Evolutionary conservation across 2,797 vertebrate species (phyloP).

Genomic region (Falco biarmicus): DNA sequence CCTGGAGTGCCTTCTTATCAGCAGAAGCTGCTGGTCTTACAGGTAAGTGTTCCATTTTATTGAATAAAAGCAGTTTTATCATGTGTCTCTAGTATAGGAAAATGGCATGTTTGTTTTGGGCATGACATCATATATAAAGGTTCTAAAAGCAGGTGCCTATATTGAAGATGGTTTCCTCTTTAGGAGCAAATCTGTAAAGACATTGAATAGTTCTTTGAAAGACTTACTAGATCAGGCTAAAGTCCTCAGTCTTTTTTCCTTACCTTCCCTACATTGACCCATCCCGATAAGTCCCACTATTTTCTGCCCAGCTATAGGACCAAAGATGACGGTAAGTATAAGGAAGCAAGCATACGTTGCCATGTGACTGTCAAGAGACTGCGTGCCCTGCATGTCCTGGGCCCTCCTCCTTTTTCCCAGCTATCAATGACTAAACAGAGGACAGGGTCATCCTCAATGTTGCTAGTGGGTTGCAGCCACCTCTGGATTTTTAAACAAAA

Average conservation of each 20-base stretch:
- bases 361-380: neutral
- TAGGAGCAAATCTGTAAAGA: neutral
- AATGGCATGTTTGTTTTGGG: conserved; percentile 1
- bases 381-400: neutral
- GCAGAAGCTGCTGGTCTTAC: conserved; percentile 86
- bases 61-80: neutral
- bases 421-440: neutral
- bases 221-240: neutral
- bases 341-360: neutral
- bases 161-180: neutral
- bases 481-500: neutral
- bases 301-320: neutral
- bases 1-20: conserved; percentile 89
- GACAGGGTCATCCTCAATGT: neutral
- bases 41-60: conserved; percentile 73
- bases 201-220: neutral
- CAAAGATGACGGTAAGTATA: neutral
- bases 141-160: neutral
- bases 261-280: neutral
- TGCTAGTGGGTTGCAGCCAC: neutral
- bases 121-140: neutral
- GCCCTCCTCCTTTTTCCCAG: neutral
- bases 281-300: neutral
- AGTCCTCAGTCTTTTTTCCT: neutral
- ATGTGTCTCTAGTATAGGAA: neutral